A percentile compares a stretch with the other conserved stretches of the same genome.
Evolutionary conservation across 2,797 vertebrate species (phyloP).

Genomic region (Malacoraja senta): DNA sequence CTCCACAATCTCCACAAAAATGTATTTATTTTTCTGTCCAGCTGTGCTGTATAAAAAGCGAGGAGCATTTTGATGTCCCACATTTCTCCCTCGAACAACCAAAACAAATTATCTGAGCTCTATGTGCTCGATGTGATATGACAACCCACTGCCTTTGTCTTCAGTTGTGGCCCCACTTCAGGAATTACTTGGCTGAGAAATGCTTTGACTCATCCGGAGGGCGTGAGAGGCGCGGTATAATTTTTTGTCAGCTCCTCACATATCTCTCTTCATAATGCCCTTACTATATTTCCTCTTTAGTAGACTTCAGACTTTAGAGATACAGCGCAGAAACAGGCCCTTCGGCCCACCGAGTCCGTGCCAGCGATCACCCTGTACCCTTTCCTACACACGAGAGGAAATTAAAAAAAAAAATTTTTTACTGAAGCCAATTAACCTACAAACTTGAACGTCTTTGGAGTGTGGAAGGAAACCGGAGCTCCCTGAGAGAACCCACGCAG

Average conservation of each 20-base stretch:
- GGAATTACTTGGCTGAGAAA: background rate
- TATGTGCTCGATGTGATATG: background rate
- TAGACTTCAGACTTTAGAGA: background rate
- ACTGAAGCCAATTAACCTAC: no score
- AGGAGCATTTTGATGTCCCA: background rate
- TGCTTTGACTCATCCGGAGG: background rate
- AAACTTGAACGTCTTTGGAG: no score
- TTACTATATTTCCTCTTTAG: background rate
- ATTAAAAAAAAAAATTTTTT: no score
- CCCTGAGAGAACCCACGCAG: no score
- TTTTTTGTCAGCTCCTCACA: background rate
- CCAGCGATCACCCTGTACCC: no score
- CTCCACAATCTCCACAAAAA: background rate
- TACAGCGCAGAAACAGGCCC: no score
- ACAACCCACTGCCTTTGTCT: background rate
- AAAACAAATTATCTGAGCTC: background rate
- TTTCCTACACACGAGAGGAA: no score
- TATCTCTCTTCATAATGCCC: background rate
- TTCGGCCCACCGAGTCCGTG: no score
- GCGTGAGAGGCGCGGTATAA: background rate
- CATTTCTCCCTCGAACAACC: background rate
- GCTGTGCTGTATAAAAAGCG: background rate
- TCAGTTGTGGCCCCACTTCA: background rate
- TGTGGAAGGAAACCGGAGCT: no score
- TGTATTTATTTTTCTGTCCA: background rate